Base-by-base conservation (phyloP, 2,797 vertebrate species). In the Mionectes olivaceus region DNA sequence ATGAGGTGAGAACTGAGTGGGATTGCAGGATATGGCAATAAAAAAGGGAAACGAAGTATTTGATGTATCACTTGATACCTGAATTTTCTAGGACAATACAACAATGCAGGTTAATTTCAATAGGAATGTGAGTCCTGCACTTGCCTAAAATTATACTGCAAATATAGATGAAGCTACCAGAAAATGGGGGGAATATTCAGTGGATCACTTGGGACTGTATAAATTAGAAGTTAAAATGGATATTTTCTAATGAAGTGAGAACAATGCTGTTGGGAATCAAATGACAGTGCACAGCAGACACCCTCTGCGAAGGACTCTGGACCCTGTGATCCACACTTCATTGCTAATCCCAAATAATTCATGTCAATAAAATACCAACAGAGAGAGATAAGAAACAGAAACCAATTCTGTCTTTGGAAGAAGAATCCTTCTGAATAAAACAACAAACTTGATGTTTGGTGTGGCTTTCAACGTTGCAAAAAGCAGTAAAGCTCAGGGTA, bases 211-310 rank as follows among this genome's bases (percentile, higher is more conserved):
- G 56, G 33, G 43, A 60, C 44, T 50, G 10, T 84, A 32, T 80
- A 82, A 83, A 76, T 88, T 80, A 88, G 44, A 71, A 78, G 24
- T 43, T 55, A 37, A 69, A 81, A 46, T 46, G 13, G 81, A 43
- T 73, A 83, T 78, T 73, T 93, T 91, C 77, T 69, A 76, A 56
- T 81, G 60, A 91, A 91, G 44, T 78, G 59, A 69, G 84, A 93
- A 75, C 35, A 78, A 4, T 69, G 57, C n/a, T 75, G 41, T 69
- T 86, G 69, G 76, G 63, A 90, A 79, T 79, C 65, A 94, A 90
- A 79, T 71, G 55, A 73, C 39, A 61, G 35, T 60, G 69, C 80
- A 70, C 59, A 94, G 80, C 33, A 77, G 74, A 57, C 37, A 52
- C 13, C 14, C 18, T 33, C 53, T 65, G 43, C 0, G 0, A 92